Conservation (phyloP, 2,113 vertebrate species). For the Pygoscelis antarcticus region DNA sequence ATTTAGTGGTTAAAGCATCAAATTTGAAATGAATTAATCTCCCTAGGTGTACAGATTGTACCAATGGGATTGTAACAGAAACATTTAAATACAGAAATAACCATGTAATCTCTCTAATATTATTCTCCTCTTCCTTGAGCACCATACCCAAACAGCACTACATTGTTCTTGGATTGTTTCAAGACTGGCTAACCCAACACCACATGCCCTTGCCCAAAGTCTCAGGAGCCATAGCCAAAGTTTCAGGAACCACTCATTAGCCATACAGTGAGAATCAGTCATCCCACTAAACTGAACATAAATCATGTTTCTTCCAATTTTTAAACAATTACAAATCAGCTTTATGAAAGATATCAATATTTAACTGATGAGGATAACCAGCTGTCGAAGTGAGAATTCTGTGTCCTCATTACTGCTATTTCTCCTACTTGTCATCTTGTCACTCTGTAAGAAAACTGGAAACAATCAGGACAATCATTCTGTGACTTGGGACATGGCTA, state of each 20-base stretch:
- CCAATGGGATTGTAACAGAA: background rate
- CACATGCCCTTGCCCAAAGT: background rate
- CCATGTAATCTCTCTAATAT: background rate
- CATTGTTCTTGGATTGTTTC: background rate
- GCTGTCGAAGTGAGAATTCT: background rate
- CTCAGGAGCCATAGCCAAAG: background rate
- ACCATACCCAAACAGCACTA: background rate
- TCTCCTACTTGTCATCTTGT: background rate
- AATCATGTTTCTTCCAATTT: background rate
- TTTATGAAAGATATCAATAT: background rate
- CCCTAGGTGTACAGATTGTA: background rate
- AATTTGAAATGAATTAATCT: slow-evolving; percentile 31
- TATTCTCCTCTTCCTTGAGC: background rate
- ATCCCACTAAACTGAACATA: background rate
- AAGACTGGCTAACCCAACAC: background rate
- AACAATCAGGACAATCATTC: background rate
- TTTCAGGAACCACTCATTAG: background rate
- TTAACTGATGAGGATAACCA: background rate
- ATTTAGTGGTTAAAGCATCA: slow-evolving; percentile 32
- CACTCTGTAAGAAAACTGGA: background rate
- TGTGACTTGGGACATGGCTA: background rate
- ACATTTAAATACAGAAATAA: slow-evolving; percentile 35
- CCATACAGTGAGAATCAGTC: background rate
- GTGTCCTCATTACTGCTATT: background rate
- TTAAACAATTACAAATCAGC: background rate